phyloP scores from a whole-genome alignment of 2,113 vertebrate genomes.

The Fulmarus glacialis region DNA sequence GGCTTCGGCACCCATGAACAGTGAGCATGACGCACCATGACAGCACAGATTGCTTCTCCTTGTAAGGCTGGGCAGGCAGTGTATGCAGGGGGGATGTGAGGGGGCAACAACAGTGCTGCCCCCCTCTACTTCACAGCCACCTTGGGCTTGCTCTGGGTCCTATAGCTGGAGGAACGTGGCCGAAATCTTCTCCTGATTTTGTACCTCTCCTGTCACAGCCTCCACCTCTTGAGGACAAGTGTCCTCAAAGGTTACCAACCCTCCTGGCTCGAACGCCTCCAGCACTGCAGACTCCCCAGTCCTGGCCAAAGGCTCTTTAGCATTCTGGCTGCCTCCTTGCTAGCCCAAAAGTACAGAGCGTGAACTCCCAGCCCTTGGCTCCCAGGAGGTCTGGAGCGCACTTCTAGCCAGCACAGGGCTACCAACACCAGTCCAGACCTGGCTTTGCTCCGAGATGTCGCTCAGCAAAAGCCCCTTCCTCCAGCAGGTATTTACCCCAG shows the following conservation, averaged over 20 bases:
- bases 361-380: not conserved
- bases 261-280: not conserved
- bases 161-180: not conserved
- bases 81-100: not conserved
- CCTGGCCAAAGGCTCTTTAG: not conserved
- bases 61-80: not conserved
- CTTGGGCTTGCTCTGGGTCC: not conserved
- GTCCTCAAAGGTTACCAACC: not conserved
- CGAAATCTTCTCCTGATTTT: not conserved
- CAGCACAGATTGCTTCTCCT: not conserved
- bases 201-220: not conserved
- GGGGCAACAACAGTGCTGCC: not conserved
- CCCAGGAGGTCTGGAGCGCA: not conserved
- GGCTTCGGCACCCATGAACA: not conserved
- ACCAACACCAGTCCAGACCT: not conserved
- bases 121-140: not conserved
- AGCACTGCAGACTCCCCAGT: not conserved
- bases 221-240: not conserved
- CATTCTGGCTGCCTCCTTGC: not conserved
- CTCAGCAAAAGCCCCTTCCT: not conserved
- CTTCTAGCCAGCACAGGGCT: not conserved
- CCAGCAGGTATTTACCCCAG: not conserved
- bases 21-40: not conserved
- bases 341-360: not conserved
- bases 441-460: not conserved